Percentiles rank a stretch among this genome's conserved stretches.
Conservation (phyloP, 2,888 invertebrate species). For the Ophraella communa region DNA sequence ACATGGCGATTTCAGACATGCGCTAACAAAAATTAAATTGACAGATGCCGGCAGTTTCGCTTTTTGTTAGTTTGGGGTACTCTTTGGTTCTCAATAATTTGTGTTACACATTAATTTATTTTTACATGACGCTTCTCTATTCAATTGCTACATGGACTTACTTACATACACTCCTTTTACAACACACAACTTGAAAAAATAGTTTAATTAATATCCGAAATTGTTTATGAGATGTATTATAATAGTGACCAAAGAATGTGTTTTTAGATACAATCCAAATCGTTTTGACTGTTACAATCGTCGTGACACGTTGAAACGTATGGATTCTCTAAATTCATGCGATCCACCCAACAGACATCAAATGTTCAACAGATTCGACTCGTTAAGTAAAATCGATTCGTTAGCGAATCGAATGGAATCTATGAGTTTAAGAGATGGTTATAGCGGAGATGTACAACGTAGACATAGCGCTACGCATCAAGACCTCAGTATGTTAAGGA, state of each 20-base stretch:
- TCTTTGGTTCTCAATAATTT: too few relatives aligned
- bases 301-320: constrained; percentile 46
- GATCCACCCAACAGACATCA: constrained; percentile 38
- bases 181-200: too few relatives aligned
- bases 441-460: constrained; percentile 53
- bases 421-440: constrained; percentile 58
- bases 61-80: too few relatives aligned
- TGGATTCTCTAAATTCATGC: constrained; percentile 48
- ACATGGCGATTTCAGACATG: too few relatives aligned
- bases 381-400: constrained; percentile 62
- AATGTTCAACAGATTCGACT: constrained; percentile 56
- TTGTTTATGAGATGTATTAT: background rate
- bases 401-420: constrained; percentile 61
- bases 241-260: too few relatives aligned
- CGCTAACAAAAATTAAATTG: too few relatives aligned
- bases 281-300: constrained; percentile 42
- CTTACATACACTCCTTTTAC: too few relatives aligned
- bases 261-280: constrained; percentile 42
- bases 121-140: too few relatives aligned
- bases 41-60: too few relatives aligned
- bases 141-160: too few relatives aligned
- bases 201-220: too few relatives aligned
- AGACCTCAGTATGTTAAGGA: constrained; percentile 62
- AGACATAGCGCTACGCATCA: constrained; percentile 66
- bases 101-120: too few relatives aligned